phyloP scores from a whole-genome alignment of 2,888 invertebrate species.

The Pristionchus entomophagus region DNA sequence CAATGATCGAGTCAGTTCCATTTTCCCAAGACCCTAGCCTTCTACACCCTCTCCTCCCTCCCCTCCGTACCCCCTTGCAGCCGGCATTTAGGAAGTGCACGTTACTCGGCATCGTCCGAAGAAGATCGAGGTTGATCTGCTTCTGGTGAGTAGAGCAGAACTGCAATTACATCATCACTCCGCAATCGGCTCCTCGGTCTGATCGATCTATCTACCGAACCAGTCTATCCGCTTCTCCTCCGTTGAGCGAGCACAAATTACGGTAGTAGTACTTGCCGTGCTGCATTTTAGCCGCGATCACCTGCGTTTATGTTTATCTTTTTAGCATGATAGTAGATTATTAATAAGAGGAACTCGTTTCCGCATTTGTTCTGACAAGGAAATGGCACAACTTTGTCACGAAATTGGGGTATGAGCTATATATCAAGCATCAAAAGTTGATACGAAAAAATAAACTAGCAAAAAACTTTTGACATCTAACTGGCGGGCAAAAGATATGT shows the following conservation, averaged over 20 bases:
- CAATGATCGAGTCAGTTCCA: not conserved
- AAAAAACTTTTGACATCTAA: too few relatives aligned
- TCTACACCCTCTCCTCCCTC: not conserved
- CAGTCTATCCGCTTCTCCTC: slow-evolving; percentile 77
- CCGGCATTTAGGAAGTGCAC: slow-evolving; percentile 78
- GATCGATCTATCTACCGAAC: slow-evolving; percentile 63
- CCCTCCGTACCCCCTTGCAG: slow-evolving; percentile 78
- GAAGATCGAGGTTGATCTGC: slow-evolving; percentile 79
- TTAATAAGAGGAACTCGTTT: too few relatives aligned
- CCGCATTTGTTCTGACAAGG: too few relatives aligned
- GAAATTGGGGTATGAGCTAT: too few relatives aligned
- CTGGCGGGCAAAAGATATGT: too few relatives aligned
- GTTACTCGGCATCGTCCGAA: slow-evolving; percentile 80
- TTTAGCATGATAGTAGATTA: too few relatives aligned
- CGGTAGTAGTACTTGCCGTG: slow-evolving; percentile 79
- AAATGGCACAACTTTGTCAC: too few relatives aligned
- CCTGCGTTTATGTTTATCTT: slow-evolving; percentile 52
- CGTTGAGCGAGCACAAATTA: slow-evolving; percentile 77
- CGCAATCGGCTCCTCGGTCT: not conserved
- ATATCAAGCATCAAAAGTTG: too few relatives aligned
- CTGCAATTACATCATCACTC: slow-evolving; percentile 69
- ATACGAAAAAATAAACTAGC: too few relatives aligned
- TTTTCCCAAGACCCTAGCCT: not conserved
- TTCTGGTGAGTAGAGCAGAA: slow-evolving; percentile 78
- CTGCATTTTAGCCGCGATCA: slow-evolving; percentile 77